Base-by-base conservation (phyloP, 2,888 invertebrate species). In the Morinoia aosen region DNA sequence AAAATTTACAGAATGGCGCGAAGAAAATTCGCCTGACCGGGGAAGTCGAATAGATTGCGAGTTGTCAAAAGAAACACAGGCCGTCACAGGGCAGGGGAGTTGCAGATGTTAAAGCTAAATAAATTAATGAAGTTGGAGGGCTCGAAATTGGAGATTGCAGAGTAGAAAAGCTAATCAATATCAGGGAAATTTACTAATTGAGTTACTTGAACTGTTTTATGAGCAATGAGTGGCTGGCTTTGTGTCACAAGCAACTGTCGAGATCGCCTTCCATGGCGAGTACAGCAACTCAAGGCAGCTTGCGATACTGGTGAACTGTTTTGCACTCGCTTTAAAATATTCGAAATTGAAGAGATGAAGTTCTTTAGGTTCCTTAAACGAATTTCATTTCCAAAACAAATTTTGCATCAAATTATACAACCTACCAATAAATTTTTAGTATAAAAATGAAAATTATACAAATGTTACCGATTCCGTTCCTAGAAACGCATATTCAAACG, bases 21-120 rank as follows among this genome's bases (percentile, higher is more conserved):
- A 93, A 57, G 93, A 93, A 93, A 93, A 93, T 93, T 93, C 93
- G 93, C 57, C 57, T 33, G n/a, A 57, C 58, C 93, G 93, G 48
- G 90, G 93, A 93, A 93, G 57, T 48, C 57, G 58, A 90, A 56
- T 93, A 93, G 93, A 93, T 93, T 93, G 93, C 39, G 25, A 57
- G 57, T 93, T 40, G 76, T 76, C 76, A 76, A 33, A 76, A 76
- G 76, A 76, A 76, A 76, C 76, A 76, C 76, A 33, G 76, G 33
- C 76, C 25, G 61, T 61, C 16, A 25, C 25, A 76, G 25, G 25
- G 19, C 25, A 33, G 76, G 76, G 76, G 76, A 76, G 76, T 8
- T 76, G 76, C 76, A 76, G 76, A 76, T 76, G 76, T 76, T 76
- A 76, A 76, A 25, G 76, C 76, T 76, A 76, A 76, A 76, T 76